phyloP scores from a whole-genome alignment of 2,888 invertebrate genomes.

The Alitta virens region DNA sequence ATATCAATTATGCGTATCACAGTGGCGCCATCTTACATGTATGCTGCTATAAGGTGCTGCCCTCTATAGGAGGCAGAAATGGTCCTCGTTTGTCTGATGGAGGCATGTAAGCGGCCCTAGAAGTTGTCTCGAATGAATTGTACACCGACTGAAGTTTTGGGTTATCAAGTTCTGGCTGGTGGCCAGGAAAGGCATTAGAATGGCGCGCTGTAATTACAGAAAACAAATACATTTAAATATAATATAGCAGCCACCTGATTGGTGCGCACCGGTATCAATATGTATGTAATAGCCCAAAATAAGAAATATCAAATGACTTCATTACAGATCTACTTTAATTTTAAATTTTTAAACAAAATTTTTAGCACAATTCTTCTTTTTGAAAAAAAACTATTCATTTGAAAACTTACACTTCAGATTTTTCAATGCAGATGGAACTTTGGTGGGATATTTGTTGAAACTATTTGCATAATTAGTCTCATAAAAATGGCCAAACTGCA shows the following conservation, averaged over 20 bases:
- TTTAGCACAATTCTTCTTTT: too few relatives aligned
- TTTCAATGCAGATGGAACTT: not conserved
- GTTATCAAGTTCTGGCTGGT: conserved; percentile 52
- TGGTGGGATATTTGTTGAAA: not conserved
- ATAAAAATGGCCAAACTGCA: not conserved
- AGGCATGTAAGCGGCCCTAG: conserved; percentile 44
- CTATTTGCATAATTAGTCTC: not conserved
- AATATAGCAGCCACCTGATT: too few relatives aligned
- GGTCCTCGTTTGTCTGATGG: conserved; percentile 25
- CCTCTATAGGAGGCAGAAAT: not conserved
- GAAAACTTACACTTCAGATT: conserved; percentile 1
- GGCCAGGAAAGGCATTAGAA: conserved; percentile 46
- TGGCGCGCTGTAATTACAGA: conserved; percentile 16
- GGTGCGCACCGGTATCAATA: too few relatives aligned
- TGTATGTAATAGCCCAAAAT: too few relatives aligned
- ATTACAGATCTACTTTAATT: too few relatives aligned
- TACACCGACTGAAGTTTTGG: conserved; percentile 36
- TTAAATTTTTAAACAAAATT: too few relatives aligned
- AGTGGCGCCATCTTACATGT: too few relatives aligned
- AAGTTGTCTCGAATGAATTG: conserved; percentile 53
- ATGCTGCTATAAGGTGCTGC: too few relatives aligned
- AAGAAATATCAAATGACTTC: too few relatives aligned
- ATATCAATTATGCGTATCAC: too few relatives aligned
- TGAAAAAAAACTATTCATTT: too few relatives aligned
- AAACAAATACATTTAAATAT: not conserved